Evolutionary conservation across 2,888 invertebrate species (phyloP).

Genomic region (Drosophila peninsularis): DNA sequence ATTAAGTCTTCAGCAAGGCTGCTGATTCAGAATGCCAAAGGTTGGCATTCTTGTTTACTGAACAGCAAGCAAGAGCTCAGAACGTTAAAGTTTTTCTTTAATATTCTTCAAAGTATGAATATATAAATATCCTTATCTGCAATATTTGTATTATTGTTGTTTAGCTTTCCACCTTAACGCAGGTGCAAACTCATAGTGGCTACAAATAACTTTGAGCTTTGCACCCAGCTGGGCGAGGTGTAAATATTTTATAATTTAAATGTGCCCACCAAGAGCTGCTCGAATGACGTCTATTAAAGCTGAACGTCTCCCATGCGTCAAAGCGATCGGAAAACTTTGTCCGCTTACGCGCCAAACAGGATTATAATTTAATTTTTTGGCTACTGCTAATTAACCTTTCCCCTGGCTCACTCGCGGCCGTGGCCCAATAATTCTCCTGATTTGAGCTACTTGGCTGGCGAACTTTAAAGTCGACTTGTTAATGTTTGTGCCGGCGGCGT

Average conservation of each 20-base stretch:
- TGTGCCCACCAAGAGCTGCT: background rate
- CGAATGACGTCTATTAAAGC: background rate
- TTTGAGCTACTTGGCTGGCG: constrained; percentile 32
- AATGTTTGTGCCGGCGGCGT: too few relatives aligned
- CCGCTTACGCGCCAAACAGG: constrained; percentile 32
- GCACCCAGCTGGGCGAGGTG: constrained; percentile 10
- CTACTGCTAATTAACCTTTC: constrained; percentile 14
- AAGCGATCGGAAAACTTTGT: constrained; percentile 40
- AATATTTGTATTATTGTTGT: too few relatives aligned
- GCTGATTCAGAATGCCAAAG: too few relatives aligned
- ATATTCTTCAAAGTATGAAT: too few relatives aligned
- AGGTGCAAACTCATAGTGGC: constrained; percentile 13
- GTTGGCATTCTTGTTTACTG: too few relatives aligned
- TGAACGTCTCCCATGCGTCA: constrained; percentile 1
- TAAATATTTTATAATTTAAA: constrained; percentile 8
- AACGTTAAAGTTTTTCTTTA: too few relatives aligned
- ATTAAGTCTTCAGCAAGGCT: too few relatives aligned
- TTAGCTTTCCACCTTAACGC: too few relatives aligned
- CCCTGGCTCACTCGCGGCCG: constrained; percentile 15
- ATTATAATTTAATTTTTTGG: constrained; percentile 50
- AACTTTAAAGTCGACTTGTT: constrained; percentile 35
- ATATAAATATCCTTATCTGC: too few relatives aligned
- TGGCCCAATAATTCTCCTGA: constrained; percentile 46
- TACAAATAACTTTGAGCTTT: constrained; percentile 23
- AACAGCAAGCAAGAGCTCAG: too few relatives aligned